phyloP scores from a whole-genome alignment of 2,113 vertebrate species.

The Pantherophis guttatus region DNA sequence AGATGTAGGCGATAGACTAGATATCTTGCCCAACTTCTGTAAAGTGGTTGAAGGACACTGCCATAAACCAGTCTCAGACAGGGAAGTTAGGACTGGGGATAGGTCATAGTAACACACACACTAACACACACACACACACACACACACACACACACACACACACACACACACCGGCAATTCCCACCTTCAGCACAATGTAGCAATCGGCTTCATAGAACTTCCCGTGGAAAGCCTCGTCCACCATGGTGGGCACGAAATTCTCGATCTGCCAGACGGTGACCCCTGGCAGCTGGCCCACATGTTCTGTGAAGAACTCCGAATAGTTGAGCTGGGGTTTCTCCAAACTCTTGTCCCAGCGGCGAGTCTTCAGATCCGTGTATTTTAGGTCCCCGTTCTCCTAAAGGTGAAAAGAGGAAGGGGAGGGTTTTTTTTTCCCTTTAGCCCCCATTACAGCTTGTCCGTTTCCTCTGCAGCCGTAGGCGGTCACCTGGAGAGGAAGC shows the following conservation, averaged over 20 bases:
- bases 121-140: no score
- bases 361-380: constrained; percentile 77
- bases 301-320: constrained; percentile 92
- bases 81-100: neutral
- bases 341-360: constrained; percentile 92
- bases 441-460: neutral
- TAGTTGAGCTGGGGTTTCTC: constrained; percentile 94
- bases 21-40: neutral
- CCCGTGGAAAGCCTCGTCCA: constrained; percentile 87
- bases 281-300: constrained; percentile 88
- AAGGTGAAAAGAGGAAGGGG: accelerated
- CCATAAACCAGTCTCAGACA: neutral
- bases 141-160: no score
- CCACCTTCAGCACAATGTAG: constrained; percentile 96
- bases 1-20: neutral
- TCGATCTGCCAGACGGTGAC: constrained; percentile 93
- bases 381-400: constrained; percentile 84
- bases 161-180: accelerated
- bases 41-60: neutral
- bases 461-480: no score
- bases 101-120: neutral
- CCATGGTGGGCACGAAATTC: constrained; percentile 86
- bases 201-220: constrained; percentile 97
- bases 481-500: neutral
- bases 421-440: no score